phyloP scores from a whole-genome alignment of 2,113 vertebrate species.

The Sander vitreus region DNA sequence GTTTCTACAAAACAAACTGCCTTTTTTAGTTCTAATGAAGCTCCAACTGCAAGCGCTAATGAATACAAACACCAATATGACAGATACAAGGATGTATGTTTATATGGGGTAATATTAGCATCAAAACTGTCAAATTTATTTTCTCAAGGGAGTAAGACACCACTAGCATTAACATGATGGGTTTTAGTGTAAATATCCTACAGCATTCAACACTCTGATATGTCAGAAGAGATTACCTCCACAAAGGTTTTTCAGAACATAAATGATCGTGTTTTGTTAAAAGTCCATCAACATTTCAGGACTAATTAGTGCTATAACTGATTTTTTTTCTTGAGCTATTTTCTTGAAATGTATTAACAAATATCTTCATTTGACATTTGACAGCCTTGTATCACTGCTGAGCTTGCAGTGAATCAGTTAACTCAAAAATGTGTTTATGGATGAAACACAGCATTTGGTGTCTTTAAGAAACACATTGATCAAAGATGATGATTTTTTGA shows the following conservation, averaged over 20 bases:
- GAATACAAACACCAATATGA: slow-evolving; percentile 74
- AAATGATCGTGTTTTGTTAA: slow-evolving; percentile 18
- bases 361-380: background rate
- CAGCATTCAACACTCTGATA: slow-evolving; percentile 36
- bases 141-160: slow-evolving; percentile 54
- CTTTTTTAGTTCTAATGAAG: slow-evolving; percentile 74
- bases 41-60: slow-evolving; percentile 68
- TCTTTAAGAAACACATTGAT: background rate
- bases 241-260: slow-evolving; percentile 25
- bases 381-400: background rate
- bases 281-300: slow-evolving; percentile 38
- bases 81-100: slow-evolving; percentile 64
- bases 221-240: slow-evolving; percentile 52
- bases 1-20: slow-evolving; percentile 70
- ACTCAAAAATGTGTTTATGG: background rate
- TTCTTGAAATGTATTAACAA: background rate
- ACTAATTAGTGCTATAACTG: slow-evolving; percentile 38
- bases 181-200: slow-evolving; percentile 57
- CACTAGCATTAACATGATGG: slow-evolving; percentile 39
- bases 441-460: background rate
- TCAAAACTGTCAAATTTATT: slow-evolving; percentile 58
- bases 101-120: slow-evolving; percentile 73
- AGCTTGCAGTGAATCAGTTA: slow-evolving; percentile 23
- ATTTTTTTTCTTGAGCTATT: background rate
- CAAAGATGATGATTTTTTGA: slow-evolving; percentile 2